These are phyloP conservation scores for Forbesichthys agassizii DNA, from an alignment of 2,113 vertebrate genomes.

Conservation along the genomic window DNA sequence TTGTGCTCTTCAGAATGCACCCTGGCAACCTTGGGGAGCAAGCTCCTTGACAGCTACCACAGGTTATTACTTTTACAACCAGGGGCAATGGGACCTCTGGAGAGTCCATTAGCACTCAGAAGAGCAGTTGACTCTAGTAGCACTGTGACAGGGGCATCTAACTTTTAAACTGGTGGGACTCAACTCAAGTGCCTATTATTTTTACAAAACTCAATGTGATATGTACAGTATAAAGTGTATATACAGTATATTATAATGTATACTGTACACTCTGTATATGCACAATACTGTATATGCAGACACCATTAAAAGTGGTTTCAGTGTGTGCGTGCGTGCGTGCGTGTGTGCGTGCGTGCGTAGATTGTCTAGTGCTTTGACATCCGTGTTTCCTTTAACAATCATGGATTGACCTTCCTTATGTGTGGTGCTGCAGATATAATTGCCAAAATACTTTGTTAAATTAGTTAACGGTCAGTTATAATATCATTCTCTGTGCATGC, in stretches of 20 bases:
- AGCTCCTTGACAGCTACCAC: conserved; percentile 58
- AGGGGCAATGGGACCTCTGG: conserved; percentile 43
- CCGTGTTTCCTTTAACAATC: no score
- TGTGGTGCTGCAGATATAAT: no score
- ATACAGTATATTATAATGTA: conserved; percentile 2
- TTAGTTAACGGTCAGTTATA: no score
- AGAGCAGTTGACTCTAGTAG: conserved; percentile 50
- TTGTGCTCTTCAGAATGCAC: conserved; percentile 27
- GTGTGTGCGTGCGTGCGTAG: no score
- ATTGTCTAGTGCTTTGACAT: no score
- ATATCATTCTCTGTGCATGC: no score
- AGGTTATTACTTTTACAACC: conserved; percentile 66
- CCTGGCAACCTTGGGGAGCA: conserved; percentile 39
- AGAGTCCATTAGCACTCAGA: conserved; percentile 62
- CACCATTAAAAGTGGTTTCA: no score
- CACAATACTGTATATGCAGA: no score
- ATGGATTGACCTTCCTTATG: no score
- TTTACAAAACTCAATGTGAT: conserved; percentile 22
- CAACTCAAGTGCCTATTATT: conserved; percentile 31
- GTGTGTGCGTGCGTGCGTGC: no score
- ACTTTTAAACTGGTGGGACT: conserved; percentile 32
- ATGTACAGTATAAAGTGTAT: conserved; percentile 12
- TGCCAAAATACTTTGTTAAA: no score
- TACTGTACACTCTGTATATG: no score
- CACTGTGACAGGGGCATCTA: conserved; percentile 25